Evolutionary conservation across 1,140 invertebrate species (phyloP), one percentile per base, ranked within the genome.

Genomic region (Anthonomus grandis): DNA sequence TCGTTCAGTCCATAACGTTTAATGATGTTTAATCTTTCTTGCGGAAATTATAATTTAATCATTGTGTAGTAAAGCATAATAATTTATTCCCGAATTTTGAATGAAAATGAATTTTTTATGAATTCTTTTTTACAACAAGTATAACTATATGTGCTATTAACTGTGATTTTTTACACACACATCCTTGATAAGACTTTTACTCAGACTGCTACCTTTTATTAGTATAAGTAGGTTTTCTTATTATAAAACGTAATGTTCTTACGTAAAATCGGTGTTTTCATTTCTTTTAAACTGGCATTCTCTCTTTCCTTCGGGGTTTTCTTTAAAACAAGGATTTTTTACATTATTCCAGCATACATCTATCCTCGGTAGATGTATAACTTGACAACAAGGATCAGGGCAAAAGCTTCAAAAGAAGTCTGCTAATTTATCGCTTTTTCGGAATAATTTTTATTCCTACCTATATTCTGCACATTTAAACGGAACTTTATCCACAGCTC

Each of bases 331-430:
- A 13, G 78, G 78, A 71, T 79, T 80, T 31, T 65, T 58, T 15
- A 48, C 25, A 25, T 65, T 64, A 31, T 75, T 64, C 45, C 68
- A 70, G 57, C 78, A 81, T 10, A 69, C 64, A 23, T 65, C 64
- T 47, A 65, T 62, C 15, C 69, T 57, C n/a, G 59, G 59, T 10
- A 80, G 63, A 51, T 79, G 74, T 60, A 76, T 79, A 54, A 75
- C 60, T 8, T 80, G 76, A 64, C 82, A 84, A 64, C 81, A 84
- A 19, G 77, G 76, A 71, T 85, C 82, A 4, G 83, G 83, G 71
- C 83, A 85, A 71, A 85, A 85, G 67, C 82, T 65, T 22, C 18
- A n/a, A n/a, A n/a, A n/a, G n/a, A n/a, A n/a, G n/a, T n/a, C n/a
- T n/a, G n/a, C n/a, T n/a, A n/a, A n/a, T n/a, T n/a, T n/a, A n/a